Evolutionary conservation across 1,140 invertebrate genomes (phyloP).

Genomic region (Rhyacophila brunnea): DNA sequence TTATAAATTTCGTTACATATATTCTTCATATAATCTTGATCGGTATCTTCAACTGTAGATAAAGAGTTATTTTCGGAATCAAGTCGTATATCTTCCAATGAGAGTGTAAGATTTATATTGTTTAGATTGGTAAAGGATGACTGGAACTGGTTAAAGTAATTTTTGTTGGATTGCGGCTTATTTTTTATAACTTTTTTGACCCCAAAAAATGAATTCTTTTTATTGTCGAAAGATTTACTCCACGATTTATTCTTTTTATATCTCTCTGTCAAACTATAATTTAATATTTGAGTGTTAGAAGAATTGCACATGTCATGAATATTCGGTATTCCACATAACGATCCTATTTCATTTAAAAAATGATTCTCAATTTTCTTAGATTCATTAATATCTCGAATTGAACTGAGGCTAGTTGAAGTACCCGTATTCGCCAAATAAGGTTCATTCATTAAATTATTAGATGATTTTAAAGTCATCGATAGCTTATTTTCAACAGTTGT

Average conservation of each 20-base stretch:
- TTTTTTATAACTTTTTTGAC: neutral
- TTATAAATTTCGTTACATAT: too few species aligned
- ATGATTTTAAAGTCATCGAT: slow-evolving; percentile 2
- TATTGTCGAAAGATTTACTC: too few species aligned
- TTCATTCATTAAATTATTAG: slow-evolving; percentile 1
- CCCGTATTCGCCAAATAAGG: neutral
- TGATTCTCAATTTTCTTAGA: neutral
- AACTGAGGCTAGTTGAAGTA: neutral
- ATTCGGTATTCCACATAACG: neutral
- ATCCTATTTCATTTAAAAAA: slow-evolving; percentile 1
- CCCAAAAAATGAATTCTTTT: neutral
- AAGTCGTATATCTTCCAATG: too few species aligned
- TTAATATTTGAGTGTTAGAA: neutral
- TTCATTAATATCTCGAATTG: neutral
- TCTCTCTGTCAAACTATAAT: too few species aligned
- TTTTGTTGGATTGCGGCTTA: neutral
- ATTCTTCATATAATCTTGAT: too few species aligned
- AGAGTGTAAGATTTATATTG: too few species aligned
- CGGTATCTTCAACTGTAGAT: too few species aligned
- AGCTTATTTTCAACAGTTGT: slow-evolving; percentile 19
- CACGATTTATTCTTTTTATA: too few species aligned
- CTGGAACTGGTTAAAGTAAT: neutral
- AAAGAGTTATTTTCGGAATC: too few species aligned
- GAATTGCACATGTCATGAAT: neutral
- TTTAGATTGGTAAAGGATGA: neutral